A percentile compares a stretch with the other conserved stretches of the same genome.
These are phyloP conservation scores for Cydia strobilella DNA, from an alignment of 1,140 invertebrate species.

Conservation along the genomic window DNA sequence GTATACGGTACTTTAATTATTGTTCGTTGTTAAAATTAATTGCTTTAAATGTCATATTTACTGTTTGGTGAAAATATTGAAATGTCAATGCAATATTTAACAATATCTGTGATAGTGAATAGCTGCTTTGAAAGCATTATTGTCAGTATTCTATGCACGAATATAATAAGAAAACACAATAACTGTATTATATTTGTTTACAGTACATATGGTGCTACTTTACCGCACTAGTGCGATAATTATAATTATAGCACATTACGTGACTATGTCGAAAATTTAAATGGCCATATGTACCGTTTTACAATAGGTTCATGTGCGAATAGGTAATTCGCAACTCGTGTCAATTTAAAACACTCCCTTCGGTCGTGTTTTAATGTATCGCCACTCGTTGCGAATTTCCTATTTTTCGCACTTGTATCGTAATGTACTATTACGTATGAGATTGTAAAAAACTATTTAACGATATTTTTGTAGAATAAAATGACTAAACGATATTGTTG, in stretches of 20 bases:
- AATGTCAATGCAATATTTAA: constrained; percentile 49
- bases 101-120: constrained; percentile 70
- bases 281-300: too few species aligned
- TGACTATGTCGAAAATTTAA: too few species aligned
- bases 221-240: too few species aligned
- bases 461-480: constrained; percentile 60
- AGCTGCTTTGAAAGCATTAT: constrained; percentile 63
- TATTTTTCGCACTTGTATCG: too few species aligned
- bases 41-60: constrained; percentile 13
- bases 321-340: too few species aligned
- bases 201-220: too few species aligned
- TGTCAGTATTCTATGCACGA: constrained; percentile 63
- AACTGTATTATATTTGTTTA: constrained; percentile 44
- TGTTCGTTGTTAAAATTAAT: constrained; percentile 3
- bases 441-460: constrained; percentile 51
- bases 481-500: constrained; percentile 17
- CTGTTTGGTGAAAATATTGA: not conserved
- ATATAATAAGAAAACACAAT: constrained; percentile 39
- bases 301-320: too few species aligned
- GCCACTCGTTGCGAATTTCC: too few species aligned
- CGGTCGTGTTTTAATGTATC: too few species aligned
- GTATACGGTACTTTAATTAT: not conserved
- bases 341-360: too few species aligned
- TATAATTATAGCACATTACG: too few species aligned
- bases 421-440: too few species aligned